Conservation (phyloP, 2,888 invertebrate genomes). For the Dioctria linearis region DNA sequence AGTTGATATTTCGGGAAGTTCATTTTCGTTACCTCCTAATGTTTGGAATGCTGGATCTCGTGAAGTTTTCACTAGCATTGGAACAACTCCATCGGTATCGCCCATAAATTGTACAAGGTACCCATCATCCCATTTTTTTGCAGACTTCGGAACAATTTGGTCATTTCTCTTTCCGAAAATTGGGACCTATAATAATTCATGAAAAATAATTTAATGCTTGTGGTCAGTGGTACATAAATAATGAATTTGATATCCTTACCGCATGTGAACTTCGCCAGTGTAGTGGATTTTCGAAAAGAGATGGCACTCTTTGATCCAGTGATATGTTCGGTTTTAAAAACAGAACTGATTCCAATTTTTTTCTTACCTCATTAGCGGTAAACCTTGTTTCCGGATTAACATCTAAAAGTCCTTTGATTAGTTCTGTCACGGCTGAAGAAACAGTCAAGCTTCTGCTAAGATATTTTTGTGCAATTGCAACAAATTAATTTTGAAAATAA, state of each 20-base stretch:
- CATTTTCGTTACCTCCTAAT: not conserved
- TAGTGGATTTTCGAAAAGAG: not conserved
- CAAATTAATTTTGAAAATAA: too few relatives aligned
- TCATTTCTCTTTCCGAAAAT: constrained; percentile 5
- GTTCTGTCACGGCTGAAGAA: constrained; percentile 64
- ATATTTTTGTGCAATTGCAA: constrained; percentile 14
- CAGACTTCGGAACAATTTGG: constrained; percentile 35
- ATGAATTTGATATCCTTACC: not conserved
- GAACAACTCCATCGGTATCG: constrained; percentile 30
- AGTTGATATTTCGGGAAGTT: constrained; percentile 1
- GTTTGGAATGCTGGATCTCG: not conserved
- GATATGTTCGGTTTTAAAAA: constrained; percentile 34
- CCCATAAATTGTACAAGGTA: not conserved
- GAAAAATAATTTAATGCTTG: not conserved
- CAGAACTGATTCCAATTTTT: constrained; percentile 57
- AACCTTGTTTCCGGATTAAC: constrained; percentile 79
- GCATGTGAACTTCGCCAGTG: not conserved
- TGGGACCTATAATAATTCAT: not conserved
- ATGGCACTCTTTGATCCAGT: constrained; percentile 67
- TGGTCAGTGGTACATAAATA: not conserved
- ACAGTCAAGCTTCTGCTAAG: constrained; percentile 47
- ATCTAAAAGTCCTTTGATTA: constrained; percentile 79
- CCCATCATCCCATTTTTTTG: constrained; percentile 6
- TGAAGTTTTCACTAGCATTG: not conserved
- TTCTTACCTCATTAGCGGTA: constrained; percentile 76